These are phyloP conservation scores for Papilio polytes DNA, from an alignment of 1,140 invertebrate species.

Conservation along the genomic window DNA sequence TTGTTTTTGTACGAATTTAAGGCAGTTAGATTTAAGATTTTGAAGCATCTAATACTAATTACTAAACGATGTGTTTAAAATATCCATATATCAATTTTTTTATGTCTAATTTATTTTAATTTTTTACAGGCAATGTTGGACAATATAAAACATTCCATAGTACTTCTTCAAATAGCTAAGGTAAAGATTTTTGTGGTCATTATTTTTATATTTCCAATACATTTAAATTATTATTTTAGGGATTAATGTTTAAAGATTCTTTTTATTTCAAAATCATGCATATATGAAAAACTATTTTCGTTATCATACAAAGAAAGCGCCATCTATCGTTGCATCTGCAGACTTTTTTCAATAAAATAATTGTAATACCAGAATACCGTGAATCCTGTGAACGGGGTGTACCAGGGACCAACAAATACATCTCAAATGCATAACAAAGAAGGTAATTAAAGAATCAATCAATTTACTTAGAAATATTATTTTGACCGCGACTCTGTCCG, in stretches of 20 bases:
- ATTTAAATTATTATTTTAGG: too few relatives aligned
- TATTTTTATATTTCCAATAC: not conserved
- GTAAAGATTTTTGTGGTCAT: constrained; percentile 81
- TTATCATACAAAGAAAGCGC: not conserved
- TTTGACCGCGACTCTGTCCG: too few relatives aligned
- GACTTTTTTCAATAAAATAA: not conserved
- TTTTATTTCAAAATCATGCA: too few relatives aligned
- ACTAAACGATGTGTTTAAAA: too few relatives aligned
- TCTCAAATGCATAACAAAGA: constrained; percentile 76
- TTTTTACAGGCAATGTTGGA: constrained; percentile 92
- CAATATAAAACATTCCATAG: constrained; percentile 98
- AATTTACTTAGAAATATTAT: not conserved
- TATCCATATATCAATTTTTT: too few relatives aligned
- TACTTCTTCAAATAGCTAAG: constrained; percentile 98
- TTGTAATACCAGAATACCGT: constrained; percentile 90
- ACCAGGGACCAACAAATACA: constrained; percentile 84
- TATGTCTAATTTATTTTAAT: constrained; percentile 46
- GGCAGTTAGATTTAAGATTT: too few relatives aligned
- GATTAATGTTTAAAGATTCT: too few relatives aligned
- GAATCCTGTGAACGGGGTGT: constrained; percentile 93
- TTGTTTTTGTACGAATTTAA: too few relatives aligned
- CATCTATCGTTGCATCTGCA: not conserved
- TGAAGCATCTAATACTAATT: too few relatives aligned
- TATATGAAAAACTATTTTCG: too few relatives aligned
- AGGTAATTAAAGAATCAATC: constrained; percentile 52